Conservation (phyloP, 2,797 vertebrate genomes). For the Rhodeus uyekii region DNA sequence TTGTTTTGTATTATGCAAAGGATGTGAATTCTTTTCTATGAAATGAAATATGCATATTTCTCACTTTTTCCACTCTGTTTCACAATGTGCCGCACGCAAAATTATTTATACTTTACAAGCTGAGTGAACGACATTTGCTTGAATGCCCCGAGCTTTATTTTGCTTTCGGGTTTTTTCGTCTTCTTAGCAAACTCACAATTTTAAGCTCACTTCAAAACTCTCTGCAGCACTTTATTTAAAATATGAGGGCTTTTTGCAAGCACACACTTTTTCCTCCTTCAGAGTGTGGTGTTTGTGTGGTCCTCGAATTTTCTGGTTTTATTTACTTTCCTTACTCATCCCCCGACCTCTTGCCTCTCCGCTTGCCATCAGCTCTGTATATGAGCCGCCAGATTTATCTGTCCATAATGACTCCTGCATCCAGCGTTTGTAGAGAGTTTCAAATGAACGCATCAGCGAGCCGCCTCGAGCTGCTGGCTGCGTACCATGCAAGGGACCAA, state of each 20-base stretch:
- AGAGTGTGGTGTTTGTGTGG: constrained; percentile 3
- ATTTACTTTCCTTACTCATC: constrained; percentile 40
- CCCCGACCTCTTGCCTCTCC: constrained; percentile 47
- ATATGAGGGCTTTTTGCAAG: constrained; percentile 10
- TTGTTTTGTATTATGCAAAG: constrained; percentile 57
- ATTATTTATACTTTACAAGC: constrained; percentile 49
- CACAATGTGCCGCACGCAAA: constrained; percentile 53
- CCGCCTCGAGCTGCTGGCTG: constrained; percentile 32
- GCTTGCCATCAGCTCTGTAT: constrained; percentile 41
- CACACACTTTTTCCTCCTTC: not conserved
- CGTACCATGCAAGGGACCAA: constrained; percentile 51
- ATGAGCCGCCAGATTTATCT: constrained; percentile 50
- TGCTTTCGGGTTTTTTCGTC: not conserved
- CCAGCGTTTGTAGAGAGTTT: constrained; percentile 51
- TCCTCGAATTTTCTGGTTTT: constrained; percentile 6
- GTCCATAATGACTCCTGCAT: constrained; percentile 55
- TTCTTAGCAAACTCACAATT: constrained; percentile 8
- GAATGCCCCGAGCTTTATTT: constrained; percentile 30
- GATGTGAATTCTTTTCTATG: constrained; percentile 49
- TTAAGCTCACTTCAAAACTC: constrained; percentile 22
- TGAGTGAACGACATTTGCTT: constrained; percentile 33
- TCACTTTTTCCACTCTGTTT: constrained; percentile 67
- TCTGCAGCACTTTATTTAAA: constrained; percentile 32
- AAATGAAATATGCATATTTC: constrained; percentile 66
- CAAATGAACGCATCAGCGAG: constrained; percentile 55